These are phyloP conservation scores for Polietes domitor DNA, from an alignment of 2,888 invertebrate genomes.

Conservation along the genomic window DNA sequence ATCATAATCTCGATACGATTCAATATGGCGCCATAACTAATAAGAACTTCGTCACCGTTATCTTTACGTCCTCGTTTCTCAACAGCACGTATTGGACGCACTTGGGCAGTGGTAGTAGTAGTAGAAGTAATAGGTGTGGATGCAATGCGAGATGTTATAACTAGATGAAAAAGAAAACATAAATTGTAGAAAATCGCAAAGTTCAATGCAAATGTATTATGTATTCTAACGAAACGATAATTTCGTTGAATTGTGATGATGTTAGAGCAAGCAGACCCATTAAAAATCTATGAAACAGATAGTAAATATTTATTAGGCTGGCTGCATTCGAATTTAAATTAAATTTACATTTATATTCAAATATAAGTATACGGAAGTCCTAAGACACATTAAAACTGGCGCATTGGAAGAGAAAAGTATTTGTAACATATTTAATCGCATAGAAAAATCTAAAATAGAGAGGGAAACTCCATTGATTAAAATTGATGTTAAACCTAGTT, in stretches of 20 bases:
- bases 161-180: constrained; percentile 52
- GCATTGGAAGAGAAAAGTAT: too few relatives aligned
- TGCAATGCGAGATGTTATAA: constrained; percentile 29
- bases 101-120: not conserved
- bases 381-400: too few relatives aligned
- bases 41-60: constrained; percentile 19
- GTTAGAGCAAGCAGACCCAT: not conserved
- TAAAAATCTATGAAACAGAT: not conserved
- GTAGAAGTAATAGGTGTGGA: not conserved
- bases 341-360: too few relatives aligned
- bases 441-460: too few relatives aligned
- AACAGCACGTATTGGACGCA: constrained; percentile 10
- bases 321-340: too few relatives aligned
- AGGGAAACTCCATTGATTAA: too few relatives aligned
- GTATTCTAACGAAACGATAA: not conserved
- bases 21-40: constrained; percentile 17
- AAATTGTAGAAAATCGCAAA: not conserved
- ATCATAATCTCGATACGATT: constrained; percentile 43
- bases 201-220: not conserved
- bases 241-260: not conserved
- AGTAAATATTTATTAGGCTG: too few relatives aligned
- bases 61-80: constrained; percentile 20
- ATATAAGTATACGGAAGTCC: too few relatives aligned
- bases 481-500: too few relatives aligned
- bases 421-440: too few relatives aligned